A percentile compares a stretch with the other conserved stretches of the same genome.
Conservation (phyloP, 53 echinoderm and acorn worm species). For the Zoroaster sp. region DNA sequence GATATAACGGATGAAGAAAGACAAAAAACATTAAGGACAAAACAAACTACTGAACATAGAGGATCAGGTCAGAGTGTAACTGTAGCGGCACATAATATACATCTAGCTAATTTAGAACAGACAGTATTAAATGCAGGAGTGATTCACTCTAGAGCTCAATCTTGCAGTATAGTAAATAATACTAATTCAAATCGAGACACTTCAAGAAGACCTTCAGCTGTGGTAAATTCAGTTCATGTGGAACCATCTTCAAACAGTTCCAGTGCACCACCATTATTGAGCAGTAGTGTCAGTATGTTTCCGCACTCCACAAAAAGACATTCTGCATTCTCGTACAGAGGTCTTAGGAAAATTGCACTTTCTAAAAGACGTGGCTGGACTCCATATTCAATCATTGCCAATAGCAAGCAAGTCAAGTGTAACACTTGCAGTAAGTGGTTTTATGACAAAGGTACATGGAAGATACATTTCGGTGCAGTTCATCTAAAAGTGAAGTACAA, state of each 20-base stretch:
- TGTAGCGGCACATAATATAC: conserved; percentile 20
- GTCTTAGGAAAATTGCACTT: conserved; percentile 21
- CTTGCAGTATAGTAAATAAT: not conserved
- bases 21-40: not conserved
- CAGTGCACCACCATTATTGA: not conserved
- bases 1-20: not conserved
- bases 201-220: not conserved
- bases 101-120: conserved; percentile 54
- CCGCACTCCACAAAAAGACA: conserved; percentile 1
- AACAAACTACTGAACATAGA: not conserved
- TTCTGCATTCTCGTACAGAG: not conserved
- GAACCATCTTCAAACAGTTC: not conserved
- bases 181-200: not conserved
- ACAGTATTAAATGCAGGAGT: conserved; percentile 54
- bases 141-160: not conserved
- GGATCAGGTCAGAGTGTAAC: not conserved
- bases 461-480: conserved; percentile 69
- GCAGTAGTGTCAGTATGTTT: conserved; percentile 14
- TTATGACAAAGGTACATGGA: conserved; percentile 75
- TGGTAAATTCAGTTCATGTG: not conserved
- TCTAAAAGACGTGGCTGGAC: conserved; percentile 34
- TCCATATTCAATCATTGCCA: conserved; percentile 9
- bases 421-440: conserved; percentile 70
- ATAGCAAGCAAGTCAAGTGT: conserved; percentile 63
- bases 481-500: conserved; percentile 68